These are phyloP conservation scores for Donacobius atricapilla DNA, from an alignment of 2,113 vertebrate species.

Conservation along the genomic window DNA sequence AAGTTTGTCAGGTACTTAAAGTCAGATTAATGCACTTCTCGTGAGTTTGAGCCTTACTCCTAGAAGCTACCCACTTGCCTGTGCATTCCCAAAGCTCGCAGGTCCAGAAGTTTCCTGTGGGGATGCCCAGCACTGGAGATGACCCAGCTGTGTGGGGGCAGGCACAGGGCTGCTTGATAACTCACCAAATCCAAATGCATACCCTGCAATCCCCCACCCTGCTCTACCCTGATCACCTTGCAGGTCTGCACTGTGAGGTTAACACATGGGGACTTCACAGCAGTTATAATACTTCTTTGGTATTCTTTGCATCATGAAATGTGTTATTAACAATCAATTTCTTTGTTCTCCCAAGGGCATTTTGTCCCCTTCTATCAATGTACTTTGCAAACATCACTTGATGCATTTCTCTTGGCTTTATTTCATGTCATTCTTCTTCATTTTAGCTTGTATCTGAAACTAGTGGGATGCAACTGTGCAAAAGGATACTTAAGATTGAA, in stretches of 20 bases:
- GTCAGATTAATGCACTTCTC: not conserved
- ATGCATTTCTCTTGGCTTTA: not conserved
- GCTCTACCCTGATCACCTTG: not conserved
- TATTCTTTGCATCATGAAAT: not conserved
- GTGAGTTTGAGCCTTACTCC: not conserved
- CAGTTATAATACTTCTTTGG: not conserved
- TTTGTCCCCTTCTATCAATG: not conserved
- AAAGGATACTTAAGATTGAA: not conserved
- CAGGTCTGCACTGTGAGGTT: not conserved
- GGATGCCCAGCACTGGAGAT: not conserved
- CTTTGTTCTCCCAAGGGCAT: not conserved
- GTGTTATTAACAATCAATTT: not conserved
- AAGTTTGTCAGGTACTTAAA: not conserved
- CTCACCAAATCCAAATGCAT: not conserved
- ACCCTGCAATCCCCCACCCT: not conserved
- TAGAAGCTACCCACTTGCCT: not conserved
- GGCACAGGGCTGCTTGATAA: not conserved
- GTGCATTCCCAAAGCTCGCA: not conserved
- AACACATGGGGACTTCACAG: not conserved
- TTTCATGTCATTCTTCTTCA: not conserved
- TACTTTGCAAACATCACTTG: not conserved
- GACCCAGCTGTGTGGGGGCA: not conserved
- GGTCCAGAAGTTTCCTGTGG: not conserved
- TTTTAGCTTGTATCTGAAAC: conserved; percentile 3
- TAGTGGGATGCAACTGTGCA: not conserved